Evolutionary conservation across 2,888 invertebrate genomes (phyloP), one percentile per base, ranked within the genome.

Genomic region (Diachrysia chrysitis): DNA sequence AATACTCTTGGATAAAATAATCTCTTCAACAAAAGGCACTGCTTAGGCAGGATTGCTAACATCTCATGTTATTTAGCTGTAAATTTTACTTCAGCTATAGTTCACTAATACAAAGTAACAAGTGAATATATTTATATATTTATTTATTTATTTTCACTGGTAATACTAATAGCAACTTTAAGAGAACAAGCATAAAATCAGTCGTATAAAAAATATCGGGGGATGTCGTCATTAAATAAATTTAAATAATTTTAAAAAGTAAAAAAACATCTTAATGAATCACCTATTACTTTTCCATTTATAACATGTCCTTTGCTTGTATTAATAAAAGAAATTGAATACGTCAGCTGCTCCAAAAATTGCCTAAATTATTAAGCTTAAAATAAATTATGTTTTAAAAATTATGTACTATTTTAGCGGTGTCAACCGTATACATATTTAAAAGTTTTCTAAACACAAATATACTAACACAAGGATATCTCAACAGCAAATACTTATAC

Each of bases 11-110:
- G 9, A 67, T 58, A 60, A 35, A 62, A 35, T 53, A 14, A 48
- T 42, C 7, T 66, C 14, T 55, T 57, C 1, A 60, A 58, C 66
- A 53, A 66, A 35, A 82, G 81, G 80, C 80, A 82, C 82, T 69
- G 67, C 78, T 56, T 51, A 77, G 75, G 74, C 77, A 67, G 74
- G 23, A 66, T 55, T 51, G 53, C 48, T 71, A 25, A 54, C 66
- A 62, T 58, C 35, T 35, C 63, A 60, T 62, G 37, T 67, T 68
- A 25, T 37, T 16, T 35, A 58, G 48, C 9, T 7, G 19, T 62
- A 12, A 19, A 51, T n/a, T 46, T 51, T 63, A 64, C 9, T 19
- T 57, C 35, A 68, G 0, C 42, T 42, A 42, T 1, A 56, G 19
- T 6, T 61, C 61, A 56, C 69, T 48, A 9, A 42, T 0, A 37